Evolutionary conservation across 2,113 vertebrate species (phyloP), one percentile per base, ranked within the genome.

Genomic region (Aleadryas rufinucha): DNA sequence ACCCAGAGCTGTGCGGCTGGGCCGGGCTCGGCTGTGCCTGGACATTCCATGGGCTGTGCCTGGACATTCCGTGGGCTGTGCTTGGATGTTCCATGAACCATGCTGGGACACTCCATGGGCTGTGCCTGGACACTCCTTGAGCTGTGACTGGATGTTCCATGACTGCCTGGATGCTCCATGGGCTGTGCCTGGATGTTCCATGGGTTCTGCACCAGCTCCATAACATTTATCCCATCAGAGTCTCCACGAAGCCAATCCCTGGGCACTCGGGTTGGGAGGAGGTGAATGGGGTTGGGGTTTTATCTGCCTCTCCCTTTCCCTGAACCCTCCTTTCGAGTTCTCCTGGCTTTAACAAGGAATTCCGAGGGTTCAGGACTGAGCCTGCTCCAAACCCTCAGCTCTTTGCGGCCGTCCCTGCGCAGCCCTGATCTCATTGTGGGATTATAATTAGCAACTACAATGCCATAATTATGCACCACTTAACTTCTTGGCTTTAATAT

Each of bases 361-460:
- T n/a, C 49, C 7, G 12, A 8, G 8, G 84, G 68, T 28, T 91
- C 64, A 33, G 93, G 37, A 42, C 65, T 2, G 66, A 91, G 87
- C 76, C 76, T 5, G 84, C 87, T 68, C 52, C 90, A 57, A 77
- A 45, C 84, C 91, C 76, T 90, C 88, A 82, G 78, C 88, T 92
- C 93, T 80, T 92, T 68, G 95, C 2, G 82, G 98, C 95, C 92
- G 74, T 65, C 49, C 6, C 56, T 81, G 91, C 69, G 24, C 88
- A 97, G 95, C 94, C 42, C 89, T 59, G 95, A 79, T 94, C 96
- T 97, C 97, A 78, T 92, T 97, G 97, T 96, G 97, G 98, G 97
- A 83, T 98, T 83, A 45, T 97, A 98, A 98, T 97, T 97, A 98
- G 95, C 93, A 78, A 82, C 87, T 93, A 82, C 97, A 97, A 93